phyloP scores from a whole-genome alignment of 2,797 vertebrate genomes.

The Xerus rutilus region DNA sequence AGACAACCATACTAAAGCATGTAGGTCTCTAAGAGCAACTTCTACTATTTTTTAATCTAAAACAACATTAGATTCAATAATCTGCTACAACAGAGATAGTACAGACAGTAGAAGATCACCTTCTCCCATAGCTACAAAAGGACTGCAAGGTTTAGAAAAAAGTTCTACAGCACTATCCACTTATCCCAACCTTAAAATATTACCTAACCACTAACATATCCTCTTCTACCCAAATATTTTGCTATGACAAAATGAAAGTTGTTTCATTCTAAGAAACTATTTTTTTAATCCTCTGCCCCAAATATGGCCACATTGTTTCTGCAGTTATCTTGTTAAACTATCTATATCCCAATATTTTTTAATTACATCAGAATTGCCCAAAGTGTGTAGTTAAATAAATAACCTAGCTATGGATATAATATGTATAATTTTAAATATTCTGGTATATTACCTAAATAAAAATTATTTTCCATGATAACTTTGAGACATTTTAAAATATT shows the following conservation, averaged over 20 bases:
- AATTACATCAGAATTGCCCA: constrained; percentile 41
- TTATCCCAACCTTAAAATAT: not conserved
- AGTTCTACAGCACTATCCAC: not conserved
- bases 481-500: not conserved
- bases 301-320: constrained; percentile 18
- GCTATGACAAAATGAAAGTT: constrained; percentile 12
- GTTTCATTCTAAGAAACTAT: not conserved
- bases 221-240: not conserved
- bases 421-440: constrained; percentile 41
- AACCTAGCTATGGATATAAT: not conserved
- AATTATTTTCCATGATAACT: not conserved
- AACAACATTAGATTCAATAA: not conserved
- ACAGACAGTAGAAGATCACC: not conserved
- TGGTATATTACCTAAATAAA: not conserved
- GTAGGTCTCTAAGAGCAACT: not conserved
- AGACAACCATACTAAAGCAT: not conserved
- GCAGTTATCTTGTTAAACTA: not conserved
- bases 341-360: not conserved
- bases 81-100: not conserved
- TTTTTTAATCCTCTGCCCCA: not conserved
- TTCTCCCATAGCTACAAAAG: constrained; percentile 10
- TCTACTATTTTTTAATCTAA: not conserved
- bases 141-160: not conserved
- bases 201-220: not conserved
- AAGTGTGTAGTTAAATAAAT: constrained; percentile 13